Base-by-base conservation (phyloP, 2,888 invertebrate species). In the Hirtodrosophila histrioides region DNA sequence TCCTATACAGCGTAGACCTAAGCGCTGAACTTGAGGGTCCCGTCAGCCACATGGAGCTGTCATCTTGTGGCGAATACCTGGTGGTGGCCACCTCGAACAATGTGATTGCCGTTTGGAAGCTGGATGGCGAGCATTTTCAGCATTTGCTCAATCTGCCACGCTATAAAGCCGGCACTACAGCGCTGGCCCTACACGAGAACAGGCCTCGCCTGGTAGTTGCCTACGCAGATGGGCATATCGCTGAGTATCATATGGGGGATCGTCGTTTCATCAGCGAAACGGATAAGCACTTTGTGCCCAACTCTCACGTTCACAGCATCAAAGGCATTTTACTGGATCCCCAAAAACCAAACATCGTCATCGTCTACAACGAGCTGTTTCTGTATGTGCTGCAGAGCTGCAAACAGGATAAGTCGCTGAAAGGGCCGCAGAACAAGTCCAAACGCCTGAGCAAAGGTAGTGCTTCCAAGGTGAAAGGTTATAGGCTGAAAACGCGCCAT, bases 141-240 rank as follows among this genome's bases (percentile, higher is more conserved):
- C 91, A 92, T 75, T 87, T 93, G 55, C 93, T 94, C 63, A 93
- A 93, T 50, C 91, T 97, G 74, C 97, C 97, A 0, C 94, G 92
- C 31, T 95, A 96, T 88, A 91, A 92, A 9, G 94, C 93, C 66
- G 93, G 95, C 36, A 95, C 95, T 0, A 95, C 96, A 0, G 95
- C 97, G 0, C 83, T 97, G 73, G 93, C 94, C 0, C 92, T 97
- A 41, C 94, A 95, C 86, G 92, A 93, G 12, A 90, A 90, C 7
- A 91, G 92, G 2, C 93, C 94, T 4, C 93, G 93, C 41, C 90
- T 97, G 6, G 93, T 96, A 33, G 93, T 96, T 8, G 94, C 94
- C 3, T 97, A 97, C 92, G 93, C 96, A 0, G 95, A 98, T 92
- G 95, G 95, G 81, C 95, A 94, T 95, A 93, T 97, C 63, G 92